A percentile compares a stretch with the other conserved stretches of the same genome.
Evolutionary conservation across 2,797 vertebrate genomes (phyloP).

Genomic region (Fistularia commersonii): DNA sequence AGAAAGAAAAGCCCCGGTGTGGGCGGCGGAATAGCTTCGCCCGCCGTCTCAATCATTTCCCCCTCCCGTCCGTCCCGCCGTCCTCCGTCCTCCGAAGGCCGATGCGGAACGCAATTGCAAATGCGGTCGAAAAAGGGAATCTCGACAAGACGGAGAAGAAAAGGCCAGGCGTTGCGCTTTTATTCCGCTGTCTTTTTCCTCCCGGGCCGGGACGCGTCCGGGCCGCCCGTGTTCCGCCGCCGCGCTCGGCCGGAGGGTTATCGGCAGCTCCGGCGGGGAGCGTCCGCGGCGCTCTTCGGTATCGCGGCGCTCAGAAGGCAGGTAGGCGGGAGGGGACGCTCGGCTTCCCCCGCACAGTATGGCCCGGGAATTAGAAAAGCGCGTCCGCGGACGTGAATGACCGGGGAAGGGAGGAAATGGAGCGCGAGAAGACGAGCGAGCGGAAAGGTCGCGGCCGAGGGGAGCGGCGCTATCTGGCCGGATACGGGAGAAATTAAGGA

Average conservation of each 20-base stretch:
- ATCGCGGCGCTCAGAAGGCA: slow-evolving; percentile 43
- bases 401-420: slow-evolving; percentile 31
- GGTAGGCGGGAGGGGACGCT: slow-evolving; percentile 8
- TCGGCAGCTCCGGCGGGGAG: slow-evolving; percentile 45
- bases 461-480: background rate
- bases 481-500: slow-evolving; percentile 10
- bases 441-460: slow-evolving; percentile 18
- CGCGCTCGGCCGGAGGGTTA: slow-evolving; percentile 49
- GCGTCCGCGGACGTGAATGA: slow-evolving; percentile 53
- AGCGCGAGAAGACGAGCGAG: slow-evolving; percentile 25
- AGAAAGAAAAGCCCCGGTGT: slow-evolving; percentile 18
- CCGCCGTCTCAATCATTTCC: slow-evolving; percentile 15
- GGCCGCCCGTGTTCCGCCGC: slow-evolving; percentile 37
- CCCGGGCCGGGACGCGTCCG: slow-evolving; percentile 48
- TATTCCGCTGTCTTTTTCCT: slow-evolving; percentile 56
- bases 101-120: slow-evolving; percentile 1
- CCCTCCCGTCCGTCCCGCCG: background rate
- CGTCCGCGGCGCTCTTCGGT: slow-evolving; percentile 29
- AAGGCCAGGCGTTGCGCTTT: slow-evolving; percentile 55
- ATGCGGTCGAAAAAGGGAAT: slow-evolving; percentile 10
- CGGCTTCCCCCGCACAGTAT: slow-evolving; percentile 19
- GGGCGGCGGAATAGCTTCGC: slow-evolving; percentile 12
- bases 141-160: slow-evolving; percentile 32
- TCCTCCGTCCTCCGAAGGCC: slow-evolving; percentile 22
- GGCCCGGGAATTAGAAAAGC: slow-evolving; percentile 21